Evolutionary conservation across 2,888 invertebrate species (phyloP), one percentile per base, ranked within the genome.

Genomic region (Tiphia femorata): DNA sequence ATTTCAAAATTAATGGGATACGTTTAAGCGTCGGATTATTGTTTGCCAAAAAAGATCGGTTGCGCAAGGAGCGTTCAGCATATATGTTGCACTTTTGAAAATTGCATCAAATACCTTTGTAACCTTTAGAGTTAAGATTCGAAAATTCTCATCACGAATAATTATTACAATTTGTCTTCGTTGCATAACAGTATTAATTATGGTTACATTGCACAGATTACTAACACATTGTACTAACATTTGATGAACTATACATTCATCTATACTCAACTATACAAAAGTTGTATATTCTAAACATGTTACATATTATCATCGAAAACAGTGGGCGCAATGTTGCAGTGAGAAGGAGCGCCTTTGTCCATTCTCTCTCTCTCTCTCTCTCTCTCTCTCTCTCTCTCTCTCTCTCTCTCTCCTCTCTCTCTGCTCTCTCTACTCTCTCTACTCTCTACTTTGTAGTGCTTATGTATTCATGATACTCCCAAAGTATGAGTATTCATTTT

Each of bases 281-380:
- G 19, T 37, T 37, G 8, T n/a, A 10, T 37, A 19, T 29, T 55
- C 12, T 10, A 16, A 37, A n/a, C 27, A 51, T 35, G 7, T 23
- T 35, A 19, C 20, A 37, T 44, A 4, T 49, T 25, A 35, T 14
- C 14, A 44, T 12, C 19, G 27, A 29, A 51, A 41, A 41, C 46
- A 58, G 42, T 23, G 38, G 53, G 62, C 52, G 62, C 56, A 30
- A 58, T 57, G 59, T 62, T 57, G 57, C 48, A 66, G 62, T 64
- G 64, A 58, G 64, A 64, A 62, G 67, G 59, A 66, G 69, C 61
- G 61, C 60, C 68, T 69, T 67, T 64, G 65, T 70, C 69, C 64
- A 68, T 60, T 65, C 51, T 47, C 37, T 63, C n/a, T n/a, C n/a
- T n/a, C n/a, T n/a, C n/a, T n/a, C n/a, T n/a, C n/a, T n/a, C n/a